Conservation (phyloP, 64 coral and sea anemone species). For the Actinia tenebrosa region DNA sequence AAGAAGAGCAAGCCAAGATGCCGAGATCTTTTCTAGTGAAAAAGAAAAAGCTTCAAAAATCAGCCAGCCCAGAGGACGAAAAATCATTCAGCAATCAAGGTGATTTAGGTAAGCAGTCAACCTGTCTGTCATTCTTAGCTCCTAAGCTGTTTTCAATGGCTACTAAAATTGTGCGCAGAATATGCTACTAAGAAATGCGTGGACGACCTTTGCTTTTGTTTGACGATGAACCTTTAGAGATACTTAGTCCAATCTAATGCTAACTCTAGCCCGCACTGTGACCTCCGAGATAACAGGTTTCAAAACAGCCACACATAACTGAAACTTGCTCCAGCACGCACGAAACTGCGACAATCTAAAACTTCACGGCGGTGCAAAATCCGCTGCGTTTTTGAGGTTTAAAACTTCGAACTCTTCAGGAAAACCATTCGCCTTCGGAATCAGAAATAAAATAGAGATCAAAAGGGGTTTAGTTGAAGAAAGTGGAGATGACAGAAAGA, state of each 20-base stretch:
- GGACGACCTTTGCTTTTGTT: background rate
- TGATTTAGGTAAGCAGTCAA: background rate
- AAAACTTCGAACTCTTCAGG: background rate
- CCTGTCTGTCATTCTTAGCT: background rate
- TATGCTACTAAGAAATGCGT: background rate
- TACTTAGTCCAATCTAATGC: background rate
- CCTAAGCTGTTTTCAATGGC: background rate
- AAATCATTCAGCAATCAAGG: background rate
- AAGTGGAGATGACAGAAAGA: background rate
- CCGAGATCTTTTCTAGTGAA: background rate
- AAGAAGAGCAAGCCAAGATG: background rate
- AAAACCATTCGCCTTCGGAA: background rate
- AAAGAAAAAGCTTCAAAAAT: background rate
- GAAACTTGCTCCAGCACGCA: background rate
- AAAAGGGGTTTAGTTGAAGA: background rate
- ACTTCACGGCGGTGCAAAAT: no score
- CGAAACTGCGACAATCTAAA: no score
- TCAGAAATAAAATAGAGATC: background rate
- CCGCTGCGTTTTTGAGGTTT: background rate
- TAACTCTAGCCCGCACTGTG: background rate
- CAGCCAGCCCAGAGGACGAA: background rate
- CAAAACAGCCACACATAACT: background rate
- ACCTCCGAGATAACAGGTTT: background rate
- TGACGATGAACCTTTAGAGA: background rate
- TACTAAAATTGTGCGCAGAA: conserved; percentile 4